Base-by-base conservation (phyloP, 2,113 vertebrate species). In the Nesogale talazaci region DNA sequence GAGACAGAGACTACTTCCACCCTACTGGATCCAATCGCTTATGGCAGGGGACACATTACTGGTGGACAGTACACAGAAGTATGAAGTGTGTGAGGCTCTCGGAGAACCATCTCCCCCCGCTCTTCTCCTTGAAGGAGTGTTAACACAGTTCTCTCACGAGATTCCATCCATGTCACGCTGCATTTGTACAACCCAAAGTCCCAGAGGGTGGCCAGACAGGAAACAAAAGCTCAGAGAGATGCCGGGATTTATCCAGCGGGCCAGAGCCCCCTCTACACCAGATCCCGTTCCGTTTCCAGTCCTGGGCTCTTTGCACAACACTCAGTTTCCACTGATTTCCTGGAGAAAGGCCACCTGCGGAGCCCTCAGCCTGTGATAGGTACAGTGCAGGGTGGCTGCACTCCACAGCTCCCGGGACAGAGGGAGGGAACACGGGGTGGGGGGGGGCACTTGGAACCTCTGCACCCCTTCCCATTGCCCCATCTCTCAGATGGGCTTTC, bases 341-440 rank as follows among this genome's bases (percentile, higher is more conserved):
- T 38, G 31, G 81, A 34, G 1, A 57, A 31, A 90, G 56, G 52
- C 27, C 27, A 31, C 63, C 23, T 14, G 17, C 75, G 82, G 81
- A 72, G 80, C 15, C 1, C 69, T 88, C 78, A 4, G 4, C 14
- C 14, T 31, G 20, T 16, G 34, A n/a, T 23, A 2, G 6, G 34
- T 59, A 59, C 17, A 6, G 79, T 11, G 11, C 34, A 31, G 17
- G 1, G 19, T n/a, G 82, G 40, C 11, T 57, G 23, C 34, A 4
- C 11, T 34, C 46, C 11, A 2, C 20, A 7, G 65, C 0, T 2
- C 40, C 40, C 5, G 23, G 63, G 57, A 61, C 63, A 5, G 22
- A 4, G 56, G 29, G 16, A 25, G 7, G 14, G 8, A 0, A n/a
- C n/a, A n/a, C n/a, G n/a, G n/a, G n/a, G n/a, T n/a, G n/a, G 2